A percentile compares a stretch with the other conserved stretches of the same genome.
phyloP scores from a whole-genome alignment of 2,113 vertebrate genomes.

The Tricholaema leucomelas region DNA sequence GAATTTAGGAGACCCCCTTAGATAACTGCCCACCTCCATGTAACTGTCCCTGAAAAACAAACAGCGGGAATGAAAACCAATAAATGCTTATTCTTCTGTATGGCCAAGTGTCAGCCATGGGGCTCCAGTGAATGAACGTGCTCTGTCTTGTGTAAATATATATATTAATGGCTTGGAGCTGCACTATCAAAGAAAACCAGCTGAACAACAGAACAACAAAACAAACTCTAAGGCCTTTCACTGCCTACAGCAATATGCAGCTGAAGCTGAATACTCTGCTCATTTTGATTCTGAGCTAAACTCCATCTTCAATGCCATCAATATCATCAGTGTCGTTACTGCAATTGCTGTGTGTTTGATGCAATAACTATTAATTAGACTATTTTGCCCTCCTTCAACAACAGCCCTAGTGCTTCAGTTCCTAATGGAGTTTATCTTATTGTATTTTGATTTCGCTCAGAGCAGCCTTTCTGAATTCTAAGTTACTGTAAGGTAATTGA shows the following conservation, averaged over 20 bases:
- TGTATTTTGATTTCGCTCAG: conserved; percentile 43
- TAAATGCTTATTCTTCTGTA: conserved; percentile 25
- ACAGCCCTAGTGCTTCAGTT: conserved; percentile 1
- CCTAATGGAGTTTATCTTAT: conserved; percentile 42
- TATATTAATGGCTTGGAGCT: conserved; percentile 34
- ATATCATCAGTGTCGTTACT: conserved; percentile 58
- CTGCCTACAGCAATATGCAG: conserved; percentile 11
- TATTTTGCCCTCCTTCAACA: conserved; percentile 33
- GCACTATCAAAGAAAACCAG: conserved; percentile 31
- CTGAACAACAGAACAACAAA: conserved; percentile 22
- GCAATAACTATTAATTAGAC: conserved; percentile 68
- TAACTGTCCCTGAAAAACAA: conserved; percentile 47
- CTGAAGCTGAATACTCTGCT: conserved; percentile 45
- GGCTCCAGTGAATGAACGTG: background rate
- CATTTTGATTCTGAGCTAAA: conserved; percentile 58
- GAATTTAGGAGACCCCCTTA: conserved; percentile 39
- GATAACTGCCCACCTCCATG: conserved; percentile 49
- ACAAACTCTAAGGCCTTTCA: conserved; percentile 23
- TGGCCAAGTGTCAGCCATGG: conserved; percentile 5
- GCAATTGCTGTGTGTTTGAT: conserved; percentile 38
- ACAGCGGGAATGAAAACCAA: conserved; percentile 28
- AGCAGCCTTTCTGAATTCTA: conserved; percentile 39
- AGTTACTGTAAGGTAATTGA: conserved; percentile 19
- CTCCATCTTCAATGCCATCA: conserved; percentile 58
- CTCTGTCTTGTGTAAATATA: conserved; percentile 26